Evolutionary conservation across 2,797 vertebrate genomes (phyloP).

Genomic region (Poeciliopsis infans): DNA sequence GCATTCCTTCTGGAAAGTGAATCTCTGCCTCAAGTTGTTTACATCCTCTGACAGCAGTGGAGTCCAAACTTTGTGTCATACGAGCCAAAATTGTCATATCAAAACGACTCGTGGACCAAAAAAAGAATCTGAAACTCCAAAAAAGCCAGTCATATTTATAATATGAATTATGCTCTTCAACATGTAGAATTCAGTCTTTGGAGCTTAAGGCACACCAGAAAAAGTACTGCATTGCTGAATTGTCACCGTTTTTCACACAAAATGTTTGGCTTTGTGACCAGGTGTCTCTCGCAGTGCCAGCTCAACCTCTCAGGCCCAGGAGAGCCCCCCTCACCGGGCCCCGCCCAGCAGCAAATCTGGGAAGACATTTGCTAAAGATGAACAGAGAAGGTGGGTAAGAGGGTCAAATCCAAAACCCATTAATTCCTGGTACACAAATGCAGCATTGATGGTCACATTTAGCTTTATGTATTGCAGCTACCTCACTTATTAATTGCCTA

Average conservation of each 20-base stretch:
- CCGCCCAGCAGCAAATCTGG: constrained; percentile 27
- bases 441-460: not conserved
- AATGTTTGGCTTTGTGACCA: constrained; percentile 29
- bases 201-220: no score
- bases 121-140: no score
- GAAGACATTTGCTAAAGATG: constrained; percentile 59
- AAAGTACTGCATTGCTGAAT: not conserved
- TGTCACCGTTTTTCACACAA: not conserved
- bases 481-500: not conserved
- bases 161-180: not conserved
- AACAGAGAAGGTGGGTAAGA: constrained; percentile 66
- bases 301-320: constrained; percentile 39
- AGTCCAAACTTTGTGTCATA: no score
- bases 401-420: not conserved
- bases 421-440: not conserved
- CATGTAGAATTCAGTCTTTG: not conserved
- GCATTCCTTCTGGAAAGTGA: not conserved
- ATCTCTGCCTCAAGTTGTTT: not conserved
- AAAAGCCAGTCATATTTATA: not conserved
- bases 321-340: constrained; percentile 26
- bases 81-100: no score
- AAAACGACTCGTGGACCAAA: no score
- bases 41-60: not conserved
- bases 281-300: constrained; percentile 38
- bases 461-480: not conserved